Conservation (phyloP, 2,113 vertebrate genomes). For the Melanostigma gelatinosum region DNA sequence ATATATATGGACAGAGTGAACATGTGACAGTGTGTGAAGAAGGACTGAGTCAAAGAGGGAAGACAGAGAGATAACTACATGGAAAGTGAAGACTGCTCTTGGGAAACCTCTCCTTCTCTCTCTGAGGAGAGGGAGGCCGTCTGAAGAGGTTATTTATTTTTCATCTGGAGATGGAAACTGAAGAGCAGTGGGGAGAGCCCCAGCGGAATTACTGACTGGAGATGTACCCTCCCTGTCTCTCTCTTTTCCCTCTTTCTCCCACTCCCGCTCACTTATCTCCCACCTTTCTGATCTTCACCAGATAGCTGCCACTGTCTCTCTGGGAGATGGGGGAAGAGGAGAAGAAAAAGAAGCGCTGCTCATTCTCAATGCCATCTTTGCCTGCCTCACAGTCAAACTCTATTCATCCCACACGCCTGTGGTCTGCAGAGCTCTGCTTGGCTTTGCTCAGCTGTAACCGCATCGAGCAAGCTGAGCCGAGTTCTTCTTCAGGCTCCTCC, state of each 20-base stretch:
- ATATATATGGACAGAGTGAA: not conserved
- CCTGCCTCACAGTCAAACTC: constrained; percentile 68
- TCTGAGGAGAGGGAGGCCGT: constrained; percentile 59
- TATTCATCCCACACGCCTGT: constrained; percentile 64
- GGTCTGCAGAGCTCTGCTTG: constrained; percentile 61
- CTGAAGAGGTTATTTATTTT: constrained; percentile 84
- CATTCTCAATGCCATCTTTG: constrained; percentile 66
- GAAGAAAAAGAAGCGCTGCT: constrained; percentile 51
- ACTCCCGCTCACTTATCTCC: constrained; percentile 68
- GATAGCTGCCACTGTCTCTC: constrained; percentile 69
- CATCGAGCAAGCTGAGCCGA: constrained; percentile 27
- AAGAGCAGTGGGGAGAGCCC: constrained; percentile 66
- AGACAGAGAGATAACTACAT: constrained; percentile 59
- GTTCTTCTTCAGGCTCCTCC: constrained; percentile 63
- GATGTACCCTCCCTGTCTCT: constrained; percentile 72
- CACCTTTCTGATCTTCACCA: constrained; percentile 78
- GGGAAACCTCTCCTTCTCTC: constrained; percentile 60
- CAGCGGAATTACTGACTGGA: constrained; percentile 74
- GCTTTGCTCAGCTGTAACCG: constrained; percentile 53
- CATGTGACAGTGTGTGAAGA: constrained; percentile 37
- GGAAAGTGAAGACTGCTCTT: constrained; percentile 61
- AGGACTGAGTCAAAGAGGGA: constrained; percentile 41
- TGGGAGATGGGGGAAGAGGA: constrained; percentile 56
- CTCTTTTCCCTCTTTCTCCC: constrained; percentile 59
- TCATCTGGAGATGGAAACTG: constrained; percentile 78